Conservation (phyloP, 2,888 invertebrate species). For the Polyploca ridens region DNA sequence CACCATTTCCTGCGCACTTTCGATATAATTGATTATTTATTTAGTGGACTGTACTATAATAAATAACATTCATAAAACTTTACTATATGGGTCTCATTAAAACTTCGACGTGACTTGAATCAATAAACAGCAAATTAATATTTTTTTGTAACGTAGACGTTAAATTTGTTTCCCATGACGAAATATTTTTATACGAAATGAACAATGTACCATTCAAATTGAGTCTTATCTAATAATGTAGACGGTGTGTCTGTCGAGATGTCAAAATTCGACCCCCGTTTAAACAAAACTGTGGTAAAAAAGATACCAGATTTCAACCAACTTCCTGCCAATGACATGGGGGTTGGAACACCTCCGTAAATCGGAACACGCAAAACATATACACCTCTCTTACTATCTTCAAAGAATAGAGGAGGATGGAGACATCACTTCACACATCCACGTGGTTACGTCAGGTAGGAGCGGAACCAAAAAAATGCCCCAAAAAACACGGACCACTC, state of each 20-base stretch:
- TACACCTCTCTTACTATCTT: constrained; percentile 49
- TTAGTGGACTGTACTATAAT: constrained; percentile 51
- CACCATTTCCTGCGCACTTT: constrained; percentile 67
- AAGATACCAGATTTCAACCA: constrained; percentile 78
- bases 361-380: constrained; percentile 60
- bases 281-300: constrained; percentile 73
- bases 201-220: constrained; percentile 71
- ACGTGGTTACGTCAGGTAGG: constrained; percentile 78
- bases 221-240: constrained; percentile 60
- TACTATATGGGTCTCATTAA: constrained; percentile 59
- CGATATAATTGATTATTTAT: constrained; percentile 66
- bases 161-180: constrained; percentile 34
- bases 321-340: constrained; percentile 77
- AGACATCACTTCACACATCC: constrained; percentile 64
- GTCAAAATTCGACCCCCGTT: constrained; percentile 71
- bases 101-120: constrained; percentile 52
- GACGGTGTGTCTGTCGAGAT: constrained; percentile 65
- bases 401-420: constrained; percentile 50
- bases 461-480: constrained; percentile 74
- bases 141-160: constrained; percentile 14
- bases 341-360: constrained; percentile 49
- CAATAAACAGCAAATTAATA: constrained; percentile 33
- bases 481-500: constrained; percentile 74
- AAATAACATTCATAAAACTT: constrained; percentile 63
- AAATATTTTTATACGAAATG: constrained; percentile 51